phyloP scores from a whole-genome alignment of 2,113 vertebrate species.

The Siniperca chuatsi region DNA sequence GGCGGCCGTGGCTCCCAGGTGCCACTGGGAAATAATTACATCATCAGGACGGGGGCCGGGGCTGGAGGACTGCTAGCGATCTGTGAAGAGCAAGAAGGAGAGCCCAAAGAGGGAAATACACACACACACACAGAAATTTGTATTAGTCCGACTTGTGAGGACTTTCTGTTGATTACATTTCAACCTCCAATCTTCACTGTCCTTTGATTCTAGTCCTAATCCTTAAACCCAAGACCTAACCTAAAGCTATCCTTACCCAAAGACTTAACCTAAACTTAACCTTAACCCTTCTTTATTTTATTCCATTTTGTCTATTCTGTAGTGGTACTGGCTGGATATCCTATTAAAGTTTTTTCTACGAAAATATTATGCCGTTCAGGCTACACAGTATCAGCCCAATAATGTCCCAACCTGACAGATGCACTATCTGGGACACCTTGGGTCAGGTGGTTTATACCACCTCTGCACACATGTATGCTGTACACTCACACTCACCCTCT shows the following conservation, averaged over 20 bases:
- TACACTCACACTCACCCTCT: background rate
- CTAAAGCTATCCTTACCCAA: background rate
- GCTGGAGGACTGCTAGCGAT: constrained; percentile 89
- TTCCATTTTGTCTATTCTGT: background rate
- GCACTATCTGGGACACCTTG: too few relatives aligned
- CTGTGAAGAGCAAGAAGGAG: constrained; percentile 91
- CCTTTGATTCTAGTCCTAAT: background rate
- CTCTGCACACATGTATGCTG: too few relatives aligned
- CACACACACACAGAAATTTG: background rate
- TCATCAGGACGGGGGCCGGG: constrained; percentile 87
- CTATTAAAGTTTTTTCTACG: too few relatives aligned
- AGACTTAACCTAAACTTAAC: background rate
- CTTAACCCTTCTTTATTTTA: too few relatives aligned
- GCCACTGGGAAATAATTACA: constrained; percentile 98
- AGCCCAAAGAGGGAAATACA: constrained; percentile 27
- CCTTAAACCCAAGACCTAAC: background rate
- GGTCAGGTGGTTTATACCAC: too few relatives aligned
- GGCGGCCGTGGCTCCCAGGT: constrained; percentile 89
- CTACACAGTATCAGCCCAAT: background rate
- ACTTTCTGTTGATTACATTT: background rate
- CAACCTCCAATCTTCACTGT: background rate
- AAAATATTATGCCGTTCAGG: background rate
- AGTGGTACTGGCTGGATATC: background rate
- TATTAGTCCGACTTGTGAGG: constrained; percentile 3
- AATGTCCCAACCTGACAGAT: background rate